A percentile compares a stretch with the other conserved stretches of the same genome.
These are phyloP conservation scores for Euphydryas editha DNA, from an alignment of 2,888 invertebrate genomes.

Conservation along the genomic window DNA sequence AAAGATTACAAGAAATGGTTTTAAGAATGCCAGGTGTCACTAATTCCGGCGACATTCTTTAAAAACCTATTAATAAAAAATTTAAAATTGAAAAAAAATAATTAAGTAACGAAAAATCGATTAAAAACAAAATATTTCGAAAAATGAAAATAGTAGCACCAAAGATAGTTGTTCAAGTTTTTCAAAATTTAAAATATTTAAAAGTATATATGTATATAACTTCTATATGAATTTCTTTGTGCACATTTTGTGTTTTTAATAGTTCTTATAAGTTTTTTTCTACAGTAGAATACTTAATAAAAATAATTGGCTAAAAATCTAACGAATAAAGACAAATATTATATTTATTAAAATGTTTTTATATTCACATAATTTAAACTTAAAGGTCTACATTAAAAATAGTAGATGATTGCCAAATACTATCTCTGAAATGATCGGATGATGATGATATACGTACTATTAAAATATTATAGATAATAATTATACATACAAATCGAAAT, in stretches of 20 bases:
- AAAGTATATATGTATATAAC: neutral
- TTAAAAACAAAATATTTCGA: neutral
- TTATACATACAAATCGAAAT: constrained; percentile 2
- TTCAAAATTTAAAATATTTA: constrained; percentile 1
- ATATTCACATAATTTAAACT: no score
- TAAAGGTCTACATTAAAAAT: no score
- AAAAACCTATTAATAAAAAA: neutral
- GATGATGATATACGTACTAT: neutral
- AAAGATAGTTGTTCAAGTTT: constrained; percentile 13
- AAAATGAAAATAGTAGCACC: constrained; percentile 23
- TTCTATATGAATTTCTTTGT: neutral
- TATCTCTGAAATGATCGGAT: neutral
- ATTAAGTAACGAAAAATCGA: neutral
- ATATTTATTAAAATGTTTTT: no score
- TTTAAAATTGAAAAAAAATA: neutral
- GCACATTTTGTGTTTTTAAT: neutral
- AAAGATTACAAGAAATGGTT: constrained; percentile 42
- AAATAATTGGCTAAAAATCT: neutral
- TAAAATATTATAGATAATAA: neutral
- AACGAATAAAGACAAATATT: no score
- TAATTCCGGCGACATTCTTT: constrained; percentile 10
- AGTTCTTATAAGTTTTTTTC: neutral
- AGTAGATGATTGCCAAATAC: no score
- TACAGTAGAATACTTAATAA: neutral
- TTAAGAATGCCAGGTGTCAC: constrained; percentile 21